Base-by-base conservation (phyloP, 2,797 vertebrate species). In the Danio kyathit region DNA sequence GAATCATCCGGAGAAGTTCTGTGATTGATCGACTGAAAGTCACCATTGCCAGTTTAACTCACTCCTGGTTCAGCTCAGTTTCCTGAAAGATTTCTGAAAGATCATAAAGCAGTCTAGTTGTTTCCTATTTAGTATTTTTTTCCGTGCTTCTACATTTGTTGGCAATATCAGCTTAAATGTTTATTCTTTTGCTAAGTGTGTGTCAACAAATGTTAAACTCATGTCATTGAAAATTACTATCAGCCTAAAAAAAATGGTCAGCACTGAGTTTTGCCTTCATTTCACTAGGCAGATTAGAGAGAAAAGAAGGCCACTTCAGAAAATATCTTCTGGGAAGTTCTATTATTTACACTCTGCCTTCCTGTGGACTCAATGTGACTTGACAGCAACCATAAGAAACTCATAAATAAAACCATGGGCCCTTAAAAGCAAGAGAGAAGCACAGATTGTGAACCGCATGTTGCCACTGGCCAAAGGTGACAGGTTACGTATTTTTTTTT, bases 301-400 rank as follows among this genome's bases (percentile, higher is more conserved):
- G 86, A 87, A 87, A 83, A 87, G 89, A 86, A 88, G 88, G 86
- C 86, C 87, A 84, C 83, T 87, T 76, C 79, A 84, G 87, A 87
- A 89, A 86, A 85, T 65, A 80, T 92, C 85, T 90, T 88, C 82
- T 90, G 84, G 89, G 92, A 88, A 85, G 91, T 91, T 95, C 89
- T 91, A 91, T 95, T 96, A 94, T 96, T 95, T 94, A 95, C 93
- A 90, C 89, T 88, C 82, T 87, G 72, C 83, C 88, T 92, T 93
- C 84, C 88, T 90, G 86, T 89, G 85, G 86, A 92, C 89, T 89
- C 92, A 91, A 94, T 89, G 81, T 86, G 92, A 92, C 86, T 86
- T 93, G 92, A 93, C 88, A 93, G 92, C 90, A 93, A 84, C 87
- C 93, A 93, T 90, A 93, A 89, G 90, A 91, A 95, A 91, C 84